Evolutionary conservation across 2,797 vertebrate species (phyloP).

Genomic region (Acomys russatus): DNA sequence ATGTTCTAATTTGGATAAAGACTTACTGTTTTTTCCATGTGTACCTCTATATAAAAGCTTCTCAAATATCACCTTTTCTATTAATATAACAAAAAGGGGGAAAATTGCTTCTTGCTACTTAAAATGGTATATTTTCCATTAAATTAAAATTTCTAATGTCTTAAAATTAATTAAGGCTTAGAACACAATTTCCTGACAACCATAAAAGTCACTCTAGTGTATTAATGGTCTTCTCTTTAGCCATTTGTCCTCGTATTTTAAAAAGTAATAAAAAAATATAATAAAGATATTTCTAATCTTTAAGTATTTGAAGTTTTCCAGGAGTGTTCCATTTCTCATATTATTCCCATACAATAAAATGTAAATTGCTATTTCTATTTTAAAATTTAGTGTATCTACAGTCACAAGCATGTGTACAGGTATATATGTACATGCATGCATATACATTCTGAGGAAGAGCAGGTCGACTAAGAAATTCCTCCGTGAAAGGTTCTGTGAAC

Average conservation of each 20-base stretch:
- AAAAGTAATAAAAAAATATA: slow-evolving; percentile 68
- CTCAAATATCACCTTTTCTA: background rate
- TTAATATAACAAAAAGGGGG: slow-evolving; percentile 54
- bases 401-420: background rate
- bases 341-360: slow-evolving; percentile 65
- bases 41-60: slow-evolving; percentile 39
- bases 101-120: slow-evolving; percentile 61
- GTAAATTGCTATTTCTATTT: slow-evolving; percentile 58
- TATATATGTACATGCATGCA: background rate
- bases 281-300: slow-evolving; percentile 58
- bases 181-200: slow-evolving; percentile 48
- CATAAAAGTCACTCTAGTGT: slow-evolving; percentile 29
- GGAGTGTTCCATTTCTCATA: slow-evolving; percentile 60
- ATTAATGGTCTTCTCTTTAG: slow-evolving; percentile 65
- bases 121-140: slow-evolving; percentile 64
- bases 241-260: slow-evolving; percentile 42
- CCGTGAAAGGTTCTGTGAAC: slow-evolving; percentile 55
- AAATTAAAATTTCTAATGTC: slow-evolving; percentile 57
- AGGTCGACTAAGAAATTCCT: slow-evolving; percentile 54
- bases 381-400: slow-evolving; percentile 51
- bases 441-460: slow-evolving; percentile 55
- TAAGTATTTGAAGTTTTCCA: slow-evolving; percentile 63
- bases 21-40: slow-evolving; percentile 56
- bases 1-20: slow-evolving; percentile 67
- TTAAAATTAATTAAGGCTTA: slow-evolving; percentile 65